Base-by-base conservation (phyloP, 1,140 invertebrate species). In the Leptonema lineaticorne region DNA sequence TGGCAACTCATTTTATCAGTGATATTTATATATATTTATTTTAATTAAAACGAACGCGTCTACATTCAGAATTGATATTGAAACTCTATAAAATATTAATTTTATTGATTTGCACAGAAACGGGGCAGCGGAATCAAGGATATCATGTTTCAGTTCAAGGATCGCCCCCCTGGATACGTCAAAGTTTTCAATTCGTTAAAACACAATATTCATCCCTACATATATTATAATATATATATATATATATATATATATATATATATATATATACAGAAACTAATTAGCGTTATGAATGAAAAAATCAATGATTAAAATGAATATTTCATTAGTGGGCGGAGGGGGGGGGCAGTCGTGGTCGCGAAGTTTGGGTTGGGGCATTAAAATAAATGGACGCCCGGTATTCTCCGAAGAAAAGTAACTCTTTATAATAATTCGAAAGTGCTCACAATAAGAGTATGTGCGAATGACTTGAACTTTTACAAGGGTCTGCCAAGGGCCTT, bases 341-440 rank as follows among this genome's bases (percentile, higher is more conserved):
- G n/a, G n/a, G n/a, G n/a, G n/a, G n/a, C n/a, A n/a, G n/a, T n/a
- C n/a, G n/a, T n/a, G 46, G 46, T 22, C 16, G 46, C 46, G 37
- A 2, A n/a, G 22, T 62, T 45, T 45, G 46, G 60, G 9, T 37
- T n/a, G 6, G 14, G 27, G 5, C 57, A 33, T 33, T 37, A 59
- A 33, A 59, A 59, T 28, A 33, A 33, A 59, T 20, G 28, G 30
- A 33, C 30, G 50, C 2, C 18, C 6, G 3, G 37, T 45, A 56
- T 58, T 63, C 60, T 58, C 65, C 45, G 28, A 67, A 70, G 65
- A 63, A 63, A 67, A 67, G 69, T 70, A 67, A 71, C 66, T 71
- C 65, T 71, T 71, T 71, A 71, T 71, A 71, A 71, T 71, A 68
- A 70, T 70, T 70, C 53, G 64, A 68, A 71, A 68, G 69, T 68